Evolutionary conservation across 2,888 invertebrate species (phyloP).

Genomic region (Muschampia staudingeri): DNA sequence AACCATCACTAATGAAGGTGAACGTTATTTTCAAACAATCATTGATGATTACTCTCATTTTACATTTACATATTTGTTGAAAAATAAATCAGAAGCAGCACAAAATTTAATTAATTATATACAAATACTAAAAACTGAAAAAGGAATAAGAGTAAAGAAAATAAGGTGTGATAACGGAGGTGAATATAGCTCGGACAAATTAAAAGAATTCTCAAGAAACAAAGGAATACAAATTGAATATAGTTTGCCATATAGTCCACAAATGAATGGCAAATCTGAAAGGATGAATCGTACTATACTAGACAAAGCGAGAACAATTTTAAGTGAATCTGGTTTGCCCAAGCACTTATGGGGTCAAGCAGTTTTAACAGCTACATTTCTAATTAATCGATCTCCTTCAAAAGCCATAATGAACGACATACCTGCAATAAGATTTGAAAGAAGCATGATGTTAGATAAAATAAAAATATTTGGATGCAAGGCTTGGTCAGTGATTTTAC

Average conservation of each 20-base stretch:
- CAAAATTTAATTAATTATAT: neutral
- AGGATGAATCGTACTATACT: neutral
- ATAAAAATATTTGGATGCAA: neutral
- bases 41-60: conserved; percentile 8
- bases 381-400: neutral
- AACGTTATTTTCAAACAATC: neutral
- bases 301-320: neutral
- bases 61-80: conserved; percentile 2
- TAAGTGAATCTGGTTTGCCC: neutral
- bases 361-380: neutral
- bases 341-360: neutral
- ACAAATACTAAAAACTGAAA: neutral
- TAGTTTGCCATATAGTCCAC: neutral
- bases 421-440: neutral
- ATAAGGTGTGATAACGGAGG: neutral
- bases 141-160: neutral
- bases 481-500: neutral
- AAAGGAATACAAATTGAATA: neutral
- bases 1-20: neutral
- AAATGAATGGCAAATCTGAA: neutral
- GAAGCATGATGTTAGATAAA: neutral
- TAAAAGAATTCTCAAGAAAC: neutral
- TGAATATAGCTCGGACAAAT: neutral
- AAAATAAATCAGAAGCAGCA: neutral
- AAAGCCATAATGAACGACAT: neutral